These are phyloP conservation scores for Syngnathus floridae DNA, from an alignment of 2,113 vertebrate species.

Conservation along the genomic window DNA sequence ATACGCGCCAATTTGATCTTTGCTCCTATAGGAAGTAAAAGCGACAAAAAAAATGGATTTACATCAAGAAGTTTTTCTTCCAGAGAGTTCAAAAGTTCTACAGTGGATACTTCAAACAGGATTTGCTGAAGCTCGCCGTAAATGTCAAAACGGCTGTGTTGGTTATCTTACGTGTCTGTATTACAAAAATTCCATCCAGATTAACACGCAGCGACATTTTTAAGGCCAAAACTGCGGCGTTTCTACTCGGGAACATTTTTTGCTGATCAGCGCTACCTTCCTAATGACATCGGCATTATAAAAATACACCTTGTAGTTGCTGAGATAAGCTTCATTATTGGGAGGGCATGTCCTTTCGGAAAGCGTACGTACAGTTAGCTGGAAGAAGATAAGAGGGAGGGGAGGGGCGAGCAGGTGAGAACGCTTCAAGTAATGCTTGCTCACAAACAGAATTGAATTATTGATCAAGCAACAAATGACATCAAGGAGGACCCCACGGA, in stretches of 20 bases:
- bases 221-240: neutral
- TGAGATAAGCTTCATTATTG: conserved; percentile 4
- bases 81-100: neutral
- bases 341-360: conserved; percentile 1
- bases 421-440: conserved; percentile 1
- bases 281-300: neutral
- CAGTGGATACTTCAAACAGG: neutral
- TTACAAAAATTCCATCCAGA: neutral
- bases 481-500: conserved; percentile 5
- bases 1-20: neutral
- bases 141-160: neutral
- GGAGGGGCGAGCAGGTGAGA: neutral
- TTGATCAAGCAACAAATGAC: conserved; percentile 7
- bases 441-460: conserved; percentile 6
- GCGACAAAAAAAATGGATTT: no score
- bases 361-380: neutral
- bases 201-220: neutral
- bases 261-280: conserved; percentile 1
- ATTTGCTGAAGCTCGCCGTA: neutral
- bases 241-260: neutral
- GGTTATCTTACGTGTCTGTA: neutral
- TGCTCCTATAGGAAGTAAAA: neutral
- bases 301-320: conserved; percentile 5
- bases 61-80: neutral
- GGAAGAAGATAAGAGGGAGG: neutral